Evolutionary conservation across 1,140 invertebrate species (phyloP).

Genomic region (Paralvinella palmiformis): DNA sequence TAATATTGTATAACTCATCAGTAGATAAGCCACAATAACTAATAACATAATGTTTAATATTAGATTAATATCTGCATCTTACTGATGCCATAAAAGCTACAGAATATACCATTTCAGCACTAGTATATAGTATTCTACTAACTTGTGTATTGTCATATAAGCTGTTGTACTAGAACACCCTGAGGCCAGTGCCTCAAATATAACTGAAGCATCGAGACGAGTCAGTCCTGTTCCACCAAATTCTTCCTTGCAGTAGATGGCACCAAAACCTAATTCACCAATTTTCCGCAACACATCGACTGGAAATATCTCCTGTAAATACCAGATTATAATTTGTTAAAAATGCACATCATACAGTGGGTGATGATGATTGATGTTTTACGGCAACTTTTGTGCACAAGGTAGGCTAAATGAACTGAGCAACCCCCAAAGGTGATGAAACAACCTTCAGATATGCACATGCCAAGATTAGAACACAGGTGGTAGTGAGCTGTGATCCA

Average conservation of each 20-base stretch:
- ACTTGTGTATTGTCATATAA: constrained; percentile 62
- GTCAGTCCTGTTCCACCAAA: constrained; percentile 57
- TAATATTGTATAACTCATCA: too few species aligned
- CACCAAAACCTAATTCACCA: constrained; percentile 59
- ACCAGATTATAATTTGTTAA: constrained; percentile 2
- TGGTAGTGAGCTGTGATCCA: neutral
- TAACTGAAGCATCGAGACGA: constrained; percentile 57
- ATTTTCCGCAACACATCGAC: constrained; percentile 48
- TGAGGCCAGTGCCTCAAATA: constrained; percentile 61
- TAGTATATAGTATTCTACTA: too few species aligned
- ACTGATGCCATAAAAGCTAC: neutral
- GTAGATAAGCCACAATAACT: too few species aligned
- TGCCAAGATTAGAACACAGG: neutral
- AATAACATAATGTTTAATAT: too few species aligned
- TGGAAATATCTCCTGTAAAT: constrained; percentile 48
- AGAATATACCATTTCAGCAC: too few species aligned
- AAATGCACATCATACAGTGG: neutral
- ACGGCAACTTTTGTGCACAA: neutral
- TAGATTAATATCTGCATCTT: too few species aligned
- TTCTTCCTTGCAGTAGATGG: constrained; percentile 56
- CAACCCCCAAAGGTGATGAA: neutral
- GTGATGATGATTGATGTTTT: neutral
- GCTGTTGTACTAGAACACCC: constrained; percentile 61
- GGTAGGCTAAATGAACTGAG: neutral
- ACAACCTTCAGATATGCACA: neutral